Evolutionary conservation across 2,113 vertebrate genomes (phyloP), one percentile per base, ranked within the genome.

Genomic region (Tupaia chinensis): DNA sequence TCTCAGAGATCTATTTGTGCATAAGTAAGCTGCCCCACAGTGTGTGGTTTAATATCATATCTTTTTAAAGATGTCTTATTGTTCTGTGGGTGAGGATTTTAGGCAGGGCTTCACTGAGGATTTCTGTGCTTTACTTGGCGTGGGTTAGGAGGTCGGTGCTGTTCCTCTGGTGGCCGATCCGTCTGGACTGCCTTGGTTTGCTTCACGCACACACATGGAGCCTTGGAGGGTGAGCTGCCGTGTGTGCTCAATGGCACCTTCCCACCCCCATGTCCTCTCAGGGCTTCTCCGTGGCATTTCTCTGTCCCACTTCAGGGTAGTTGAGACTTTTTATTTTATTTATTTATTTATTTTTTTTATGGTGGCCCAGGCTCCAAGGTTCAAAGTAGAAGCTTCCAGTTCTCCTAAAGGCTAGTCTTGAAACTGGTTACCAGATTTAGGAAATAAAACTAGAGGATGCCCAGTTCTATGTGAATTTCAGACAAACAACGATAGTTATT

Each of bases 41-140:
- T 0, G 0, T 3, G 69, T 13, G 20, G 11, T 17, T 12, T n/a
- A 70, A 44, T 32, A 7, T 5, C 7, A 5, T 3, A 14, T 2
- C 63, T 12, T 0, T 8, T 53, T 32, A 19, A 16, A n/a, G 8
- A 29, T 9, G 19, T 22, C 20, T 56, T 20, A 16, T 8, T 53
- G 10, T 9, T n/a, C 25, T 68, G 27, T 65, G 73, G 70, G 27
- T 32, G 58, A 72, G 32, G 20, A 7, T 68, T 53, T 44, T 9
- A 25, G 76, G 22, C 63, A 1, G 78, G 56, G 10, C 69, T 60
- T 32, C 7, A 9, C 60, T 19, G 27, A 11, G 10, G 63, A 5
- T 25, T 58, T 54, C 27, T 83, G 82, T 69, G 15, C 13, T 32
- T 77, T 4, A 6, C 17, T 54, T 20, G 22, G 12, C 19, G 74